Evolutionary conservation across 2,797 vertebrate species (phyloP).

Genomic region (Valencia hispanica): DNA sequence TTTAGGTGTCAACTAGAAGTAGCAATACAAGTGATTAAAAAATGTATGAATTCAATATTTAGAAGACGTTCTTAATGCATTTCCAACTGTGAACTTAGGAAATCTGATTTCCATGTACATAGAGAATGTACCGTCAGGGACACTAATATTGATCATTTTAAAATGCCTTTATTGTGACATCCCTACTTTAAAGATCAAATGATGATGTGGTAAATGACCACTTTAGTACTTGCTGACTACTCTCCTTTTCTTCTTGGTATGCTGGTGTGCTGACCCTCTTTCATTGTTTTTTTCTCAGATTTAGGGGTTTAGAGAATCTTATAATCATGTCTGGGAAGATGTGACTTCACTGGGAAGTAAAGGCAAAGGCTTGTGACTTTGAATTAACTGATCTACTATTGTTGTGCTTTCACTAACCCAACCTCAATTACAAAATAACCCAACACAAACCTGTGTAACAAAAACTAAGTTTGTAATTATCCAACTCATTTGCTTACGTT

Average conservation of each 20-base stretch:
- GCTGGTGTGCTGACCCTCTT: conserved; percentile 59
- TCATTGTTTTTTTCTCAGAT: conserved; percentile 76
- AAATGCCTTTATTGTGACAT: neutral
- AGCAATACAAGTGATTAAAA: too few relatives aligned
- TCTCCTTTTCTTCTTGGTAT: conserved; percentile 46
- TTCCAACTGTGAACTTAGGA: too few relatives aligned
- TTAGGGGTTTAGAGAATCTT: conserved; percentile 79
- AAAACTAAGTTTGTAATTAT: neutral
- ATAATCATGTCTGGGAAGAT: conserved; percentile 67
- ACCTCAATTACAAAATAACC: conserved; percentile 43
- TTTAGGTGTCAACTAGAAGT: too few relatives aligned
- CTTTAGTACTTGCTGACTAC: neutral
- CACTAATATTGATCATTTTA: too few relatives aligned
- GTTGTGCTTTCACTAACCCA: conserved; percentile 38
- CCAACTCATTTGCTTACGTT: neutral
- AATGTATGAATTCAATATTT: too few relatives aligned
- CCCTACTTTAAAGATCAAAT: conserved; percentile 10
- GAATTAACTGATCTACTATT: conserved; percentile 44
- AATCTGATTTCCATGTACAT: too few relatives aligned
- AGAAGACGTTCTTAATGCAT: too few relatives aligned
- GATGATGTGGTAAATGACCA: conserved; percentile 7
- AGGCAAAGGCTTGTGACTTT: conserved; percentile 52
- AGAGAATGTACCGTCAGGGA: too few relatives aligned
- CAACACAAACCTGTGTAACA: conserved; percentile 1
- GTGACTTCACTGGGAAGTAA: conserved; percentile 63